Conservation (phyloP, 2,888 invertebrate genomes). For the Neoitamus cyanurus region DNA sequence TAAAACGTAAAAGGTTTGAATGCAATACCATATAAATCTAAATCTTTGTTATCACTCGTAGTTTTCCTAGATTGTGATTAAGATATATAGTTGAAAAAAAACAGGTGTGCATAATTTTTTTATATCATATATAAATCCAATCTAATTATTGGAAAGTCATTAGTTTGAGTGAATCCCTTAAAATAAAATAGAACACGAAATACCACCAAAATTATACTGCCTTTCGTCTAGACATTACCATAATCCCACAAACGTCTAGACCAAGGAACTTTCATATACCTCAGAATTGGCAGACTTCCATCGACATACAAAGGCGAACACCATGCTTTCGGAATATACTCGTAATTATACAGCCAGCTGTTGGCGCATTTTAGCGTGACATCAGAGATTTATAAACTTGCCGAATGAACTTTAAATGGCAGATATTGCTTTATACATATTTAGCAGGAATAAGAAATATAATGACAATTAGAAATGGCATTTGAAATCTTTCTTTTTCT, state of each 20-base stretch:
- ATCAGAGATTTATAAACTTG: not conserved
- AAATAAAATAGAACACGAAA: not conserved
- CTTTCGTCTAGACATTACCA: conserved; percentile 26
- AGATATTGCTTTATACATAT: not conserved
- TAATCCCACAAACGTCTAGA: conserved; percentile 8
- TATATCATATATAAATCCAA: no score
- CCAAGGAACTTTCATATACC: conserved; percentile 11
- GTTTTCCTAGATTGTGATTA: no score
- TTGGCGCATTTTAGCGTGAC: not conserved
- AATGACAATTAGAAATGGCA: not conserved
- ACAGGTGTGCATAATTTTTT: no score
- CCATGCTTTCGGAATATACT: not conserved
- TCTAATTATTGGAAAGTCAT: no score
- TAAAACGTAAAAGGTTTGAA: no score
- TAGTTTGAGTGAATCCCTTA: no score
- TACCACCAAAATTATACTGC: not conserved
- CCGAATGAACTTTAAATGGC: not conserved
- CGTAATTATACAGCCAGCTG: not conserved
- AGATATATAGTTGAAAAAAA: no score
- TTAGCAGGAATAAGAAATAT: not conserved
- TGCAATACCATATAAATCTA: no score
- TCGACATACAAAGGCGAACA: not conserved
- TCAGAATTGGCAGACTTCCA: conserved; percentile 2
- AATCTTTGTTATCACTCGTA: no score
- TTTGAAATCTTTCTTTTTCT: conserved; percentile 12